Evolutionary conservation across 2,113 vertebrate species (phyloP).

Genomic region (Trogon surrucura): DNA sequence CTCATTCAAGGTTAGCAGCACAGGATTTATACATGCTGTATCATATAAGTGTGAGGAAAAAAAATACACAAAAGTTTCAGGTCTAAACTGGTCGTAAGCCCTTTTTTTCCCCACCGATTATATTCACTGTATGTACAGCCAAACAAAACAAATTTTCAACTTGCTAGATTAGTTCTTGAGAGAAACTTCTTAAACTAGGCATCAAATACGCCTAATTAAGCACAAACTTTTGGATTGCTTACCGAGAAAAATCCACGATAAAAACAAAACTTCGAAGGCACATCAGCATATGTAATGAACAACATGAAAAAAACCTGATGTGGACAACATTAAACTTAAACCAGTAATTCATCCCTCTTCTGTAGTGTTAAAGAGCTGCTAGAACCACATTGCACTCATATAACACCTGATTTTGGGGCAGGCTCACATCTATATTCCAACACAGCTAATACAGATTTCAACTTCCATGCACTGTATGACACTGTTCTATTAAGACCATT

Average conservation of each 20-base stretch:
- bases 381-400: accelerated
- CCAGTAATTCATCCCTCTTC: neutral
- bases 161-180: neutral
- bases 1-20: neutral
- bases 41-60: neutral
- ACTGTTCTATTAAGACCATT: neutral
- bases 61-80: neutral
- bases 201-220: neutral
- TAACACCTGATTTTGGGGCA: neutral
- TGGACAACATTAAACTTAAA: neutral
- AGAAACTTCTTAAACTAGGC: neutral
- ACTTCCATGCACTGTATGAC: accelerated
- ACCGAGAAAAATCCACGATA: neutral
- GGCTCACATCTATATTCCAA: neutral
- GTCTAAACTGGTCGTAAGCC: neutral
- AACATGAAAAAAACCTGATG: neutral
- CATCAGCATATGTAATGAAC: neutral
- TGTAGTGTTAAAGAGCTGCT: neutral
- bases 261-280: neutral
- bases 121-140: neutral
- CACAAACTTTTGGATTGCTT: neutral
- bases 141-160: neutral
- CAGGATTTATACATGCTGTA: neutral
- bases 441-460: neutral
- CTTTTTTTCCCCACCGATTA: neutral